Base-by-base conservation (phyloP, 2,113 vertebrate genomes). In the Trematomus loennbergii region DNA sequence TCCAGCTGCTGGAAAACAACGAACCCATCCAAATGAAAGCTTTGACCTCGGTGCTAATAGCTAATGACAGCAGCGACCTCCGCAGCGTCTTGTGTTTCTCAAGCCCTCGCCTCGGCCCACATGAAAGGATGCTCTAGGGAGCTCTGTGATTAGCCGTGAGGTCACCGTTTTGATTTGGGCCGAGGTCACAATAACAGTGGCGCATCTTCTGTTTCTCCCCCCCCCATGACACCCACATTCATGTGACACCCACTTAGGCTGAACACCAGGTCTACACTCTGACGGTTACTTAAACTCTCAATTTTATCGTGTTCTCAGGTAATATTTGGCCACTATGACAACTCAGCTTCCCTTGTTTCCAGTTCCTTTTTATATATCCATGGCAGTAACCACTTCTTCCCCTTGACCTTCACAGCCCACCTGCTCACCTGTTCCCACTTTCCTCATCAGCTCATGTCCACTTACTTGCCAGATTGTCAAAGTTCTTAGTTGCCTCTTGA, bases 91-190 rank as follows among this genome's bases (percentile, higher is more conserved):
- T 72, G 60, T 75, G 67, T 86, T 84, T 83, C 81, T 86, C 79
- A 85, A 77, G 71, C 61, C 29, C 60, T 79, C 36, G 72, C 29
- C 54, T 49, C 70, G 18, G 77, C 79, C 50, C 72, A 63, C 81
- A 75, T 78, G 79, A 89, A 67, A 66, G 67, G 43, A 72, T n/a
- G 67, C 57, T 60, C 84, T 63, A 50, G 50, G 53, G 87, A 90
- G 82, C 46, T 18, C 73, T n/a, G 80, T 62, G 85, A 91, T 92
- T 89, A 92, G 78, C 79, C 7, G 13, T 0, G 45, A 88, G 91
- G 89, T 92, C 77, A 40, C 45, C 1, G 73, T 79, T 89, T 86
- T 87, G 81, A 92, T 92, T 85, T 80, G 86, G 84, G 75, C 86
- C 33, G 71, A 91, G 91, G 89, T 91, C 87, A 81, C 49, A 13